Base-by-base conservation (phyloP, 64 coral and sea anemone genomes). In the Pocillopora verrucosa region DNA sequence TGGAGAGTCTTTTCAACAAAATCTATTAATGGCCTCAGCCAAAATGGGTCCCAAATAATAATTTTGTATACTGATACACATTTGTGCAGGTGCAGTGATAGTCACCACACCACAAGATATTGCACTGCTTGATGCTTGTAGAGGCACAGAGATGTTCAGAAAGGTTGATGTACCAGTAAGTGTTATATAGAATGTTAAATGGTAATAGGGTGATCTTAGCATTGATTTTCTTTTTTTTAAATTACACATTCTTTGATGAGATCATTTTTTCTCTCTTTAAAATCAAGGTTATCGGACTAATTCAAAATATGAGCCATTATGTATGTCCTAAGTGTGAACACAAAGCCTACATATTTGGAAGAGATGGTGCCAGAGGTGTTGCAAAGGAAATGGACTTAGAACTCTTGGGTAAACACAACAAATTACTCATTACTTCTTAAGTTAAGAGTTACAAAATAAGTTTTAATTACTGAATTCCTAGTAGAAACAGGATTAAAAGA, bases 291-390 rank as follows among this genome's bases (percentile, higher is more conserved):
- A 64, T 99, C 63, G 97, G 97, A 59, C 75, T 99, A 13, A 77
- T 99, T 11, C 93, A 99, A 36, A 99, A 99, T 60, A 99, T 99
- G 97, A 99, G 93, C 77, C 91, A 99, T 70, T 95, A 99, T n/a
- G 73, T 95, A n/a, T 99, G 97, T 35, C 97, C 97, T 20, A 95
- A 99, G 5, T 99, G 97, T 59, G 76, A 91, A 1, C 94, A 99
- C 61, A 95, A 94, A 56, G 86, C 94, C 1, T 99, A 92, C 74
- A 95, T 99, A 84, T 99, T 99, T 93, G 97, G 97, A 24, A 69
- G 95, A 61, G 90, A 99, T 91, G 97, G 97, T 12, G 97, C 93
- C 0, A 83, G 51, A 57, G 76, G 72, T 36, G 88, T 99, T 41
- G 91, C 97, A 2, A 78, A 88, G 57, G 97, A 99, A 57, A 76